These are phyloP conservation scores for Steinernema feltiae DNA, from an alignment of 1,140 invertebrate genomes.

Conservation along the genomic window DNA sequence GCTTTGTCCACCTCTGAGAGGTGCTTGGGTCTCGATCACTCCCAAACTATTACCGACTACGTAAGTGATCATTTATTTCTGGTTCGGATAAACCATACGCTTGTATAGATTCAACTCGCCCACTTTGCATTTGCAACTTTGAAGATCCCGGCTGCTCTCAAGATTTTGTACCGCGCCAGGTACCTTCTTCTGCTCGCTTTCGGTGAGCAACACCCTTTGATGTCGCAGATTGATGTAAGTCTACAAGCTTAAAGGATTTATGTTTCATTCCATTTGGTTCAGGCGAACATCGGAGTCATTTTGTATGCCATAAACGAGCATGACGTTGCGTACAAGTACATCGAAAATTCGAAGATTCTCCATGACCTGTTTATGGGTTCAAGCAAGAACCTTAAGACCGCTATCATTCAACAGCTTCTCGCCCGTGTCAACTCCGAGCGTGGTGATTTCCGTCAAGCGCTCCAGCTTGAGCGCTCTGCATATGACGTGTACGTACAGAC, in stretches of 20 bases:
- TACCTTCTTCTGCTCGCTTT: constrained; percentile 85
- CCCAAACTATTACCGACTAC: constrained; percentile 96
- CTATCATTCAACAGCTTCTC: constrained; percentile 89
- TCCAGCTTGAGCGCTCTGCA: constrained; percentile 92
- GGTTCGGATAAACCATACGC: constrained; percentile 28
- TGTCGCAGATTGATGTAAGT: constrained; percentile 88
- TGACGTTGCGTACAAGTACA: constrained; percentile 82
- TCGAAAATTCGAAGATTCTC: constrained; percentile 73
- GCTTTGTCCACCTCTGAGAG: constrained; percentile 92
- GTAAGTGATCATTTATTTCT: constrained; percentile 64
- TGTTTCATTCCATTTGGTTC: no score
- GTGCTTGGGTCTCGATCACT: constrained; percentile 94
- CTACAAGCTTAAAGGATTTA: no score
- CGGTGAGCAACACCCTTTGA: constrained; percentile 94
- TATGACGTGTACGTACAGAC: constrained; percentile 92
- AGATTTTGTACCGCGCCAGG: constrained; percentile 84
- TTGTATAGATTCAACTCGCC: constrained; percentile 79
- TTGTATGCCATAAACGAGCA: constrained; percentile 93
- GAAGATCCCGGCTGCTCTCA: constrained; percentile 85
- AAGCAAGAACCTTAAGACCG: constrained; percentile 81
- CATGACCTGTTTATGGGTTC: constrained; percentile 61
- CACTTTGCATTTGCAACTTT: constrained; percentile 95
- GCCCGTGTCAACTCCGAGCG: constrained; percentile 91
- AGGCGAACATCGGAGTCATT: constrained; percentile 94
- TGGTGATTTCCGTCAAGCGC: constrained; percentile 79